Percentiles rank a stretch among this genome's conserved stretches.
phyloP scores from a whole-genome alignment of 1,140 invertebrate genomes.

The Leptinotarsa undecemlineata region DNA sequence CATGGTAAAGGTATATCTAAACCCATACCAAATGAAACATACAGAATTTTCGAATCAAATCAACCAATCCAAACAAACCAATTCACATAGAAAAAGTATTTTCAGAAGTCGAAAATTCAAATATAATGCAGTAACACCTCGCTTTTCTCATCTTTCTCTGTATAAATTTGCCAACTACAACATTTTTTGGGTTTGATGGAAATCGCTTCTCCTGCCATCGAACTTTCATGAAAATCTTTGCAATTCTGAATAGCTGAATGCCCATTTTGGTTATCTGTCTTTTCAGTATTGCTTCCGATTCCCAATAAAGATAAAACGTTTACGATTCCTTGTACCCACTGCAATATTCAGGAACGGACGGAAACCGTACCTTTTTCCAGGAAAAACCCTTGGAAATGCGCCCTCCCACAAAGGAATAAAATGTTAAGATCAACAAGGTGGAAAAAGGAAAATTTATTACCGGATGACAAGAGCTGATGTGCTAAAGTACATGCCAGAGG shows the following conservation, averaged over 20 bases:
- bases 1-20: too few relatives aligned
- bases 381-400: background rate
- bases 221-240: background rate
- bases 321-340: background rate
- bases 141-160: too few relatives aligned
- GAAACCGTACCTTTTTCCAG: background rate
- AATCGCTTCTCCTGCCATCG: too few relatives aligned
- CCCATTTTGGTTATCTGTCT: background rate
- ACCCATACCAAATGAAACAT: too few relatives aligned
- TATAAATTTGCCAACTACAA: too few relatives aligned
- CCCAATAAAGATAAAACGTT: background rate
- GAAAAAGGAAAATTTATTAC: background rate
- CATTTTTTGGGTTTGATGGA: too few relatives aligned
- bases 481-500: too few relatives aligned
- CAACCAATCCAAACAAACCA: too few relatives aligned
- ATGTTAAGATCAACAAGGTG: background rate
- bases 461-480: background rate
- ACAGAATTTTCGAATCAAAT: too few relatives aligned
- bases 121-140: too few relatives aligned
- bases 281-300: background rate
- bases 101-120: too few relatives aligned
- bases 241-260: background rate
- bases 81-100: too few relatives aligned
- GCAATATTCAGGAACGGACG: background rate
- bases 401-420: background rate